Evolutionary conservation across 2,113 vertebrate genomes (phyloP).

Genomic region (Holacanthus passer): DNA sequence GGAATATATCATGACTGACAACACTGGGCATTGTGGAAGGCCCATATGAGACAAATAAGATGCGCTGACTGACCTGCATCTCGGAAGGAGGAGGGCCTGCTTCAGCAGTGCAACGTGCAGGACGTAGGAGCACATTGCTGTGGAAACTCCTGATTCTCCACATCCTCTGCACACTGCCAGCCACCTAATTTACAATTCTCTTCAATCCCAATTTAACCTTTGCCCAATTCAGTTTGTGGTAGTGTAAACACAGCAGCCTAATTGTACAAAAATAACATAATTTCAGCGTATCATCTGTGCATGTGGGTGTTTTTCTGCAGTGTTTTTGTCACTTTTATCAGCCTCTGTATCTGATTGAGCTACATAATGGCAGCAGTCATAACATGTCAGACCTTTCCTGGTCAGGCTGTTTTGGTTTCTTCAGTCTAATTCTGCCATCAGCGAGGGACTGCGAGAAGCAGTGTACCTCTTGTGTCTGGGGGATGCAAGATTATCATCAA

Average conservation of each 20-base stretch:
- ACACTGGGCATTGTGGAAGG: slow-evolving; percentile 75
- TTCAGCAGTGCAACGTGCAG: slow-evolving; percentile 48
- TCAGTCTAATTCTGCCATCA: slow-evolving; percentile 64
- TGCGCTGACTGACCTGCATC: slow-evolving; percentile 69
- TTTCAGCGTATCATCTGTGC: slow-evolving; percentile 64
- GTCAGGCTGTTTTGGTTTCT: slow-evolving; percentile 80
- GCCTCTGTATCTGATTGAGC: slow-evolving; percentile 80
- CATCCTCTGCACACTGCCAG: slow-evolving; percentile 20
- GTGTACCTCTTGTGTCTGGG: slow-evolving; percentile 61
- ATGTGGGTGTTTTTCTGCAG: slow-evolving; percentile 68
- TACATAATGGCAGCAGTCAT: slow-evolving; percentile 83
- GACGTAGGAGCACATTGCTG: slow-evolving; percentile 15
- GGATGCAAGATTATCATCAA: slow-evolving; percentile 82
- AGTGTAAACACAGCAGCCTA: slow-evolving; percentile 42
- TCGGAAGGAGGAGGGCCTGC: slow-evolving; percentile 43
- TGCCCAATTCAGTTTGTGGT: slow-evolving; percentile 30
- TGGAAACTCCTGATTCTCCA: slow-evolving; percentile 47
- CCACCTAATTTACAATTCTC: slow-evolving; percentile 39
- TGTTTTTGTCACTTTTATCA: slow-evolving; percentile 81
- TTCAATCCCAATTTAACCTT: slow-evolving; percentile 7
- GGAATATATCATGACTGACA: slow-evolving; percentile 80
- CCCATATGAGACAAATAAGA: slow-evolving; percentile 75
- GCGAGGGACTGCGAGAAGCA: slow-evolving; percentile 53
- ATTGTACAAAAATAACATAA: slow-evolving; percentile 55
- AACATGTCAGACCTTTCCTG: slow-evolving; percentile 86